Evolutionary conservation across 2,888 invertebrate species (phyloP).

Genomic region (Xestia xanthographa): DNA sequence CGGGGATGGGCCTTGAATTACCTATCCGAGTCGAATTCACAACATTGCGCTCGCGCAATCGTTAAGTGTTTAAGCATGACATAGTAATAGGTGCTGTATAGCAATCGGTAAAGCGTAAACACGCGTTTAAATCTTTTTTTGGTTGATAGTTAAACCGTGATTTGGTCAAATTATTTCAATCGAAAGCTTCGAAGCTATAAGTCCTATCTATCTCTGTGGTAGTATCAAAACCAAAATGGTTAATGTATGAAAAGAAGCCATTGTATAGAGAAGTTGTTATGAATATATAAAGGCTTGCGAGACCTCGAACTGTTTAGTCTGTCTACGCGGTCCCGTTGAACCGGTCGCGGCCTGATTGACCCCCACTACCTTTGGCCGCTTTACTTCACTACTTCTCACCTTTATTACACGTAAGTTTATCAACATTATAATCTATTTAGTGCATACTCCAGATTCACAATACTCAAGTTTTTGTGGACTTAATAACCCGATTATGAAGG

Average conservation of each 20-base stretch:
- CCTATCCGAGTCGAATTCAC: constrained; percentile 81
- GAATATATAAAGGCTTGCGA: constrained; percentile 84
- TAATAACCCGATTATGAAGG: constrained; percentile 1
- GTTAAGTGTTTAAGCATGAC: constrained; percentile 69
- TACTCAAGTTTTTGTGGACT: constrained; percentile 33
- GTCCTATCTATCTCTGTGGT: not conserved
- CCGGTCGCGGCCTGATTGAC: constrained; percentile 81
- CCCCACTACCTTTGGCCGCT: constrained; percentile 61
- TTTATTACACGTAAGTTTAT: constrained; percentile 78
- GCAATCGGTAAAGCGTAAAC: constrained; percentile 48
- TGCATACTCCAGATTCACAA: constrained; percentile 42
- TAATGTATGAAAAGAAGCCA: constrained; percentile 51
- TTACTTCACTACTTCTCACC: constrained; percentile 58
- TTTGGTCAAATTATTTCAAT: constrained; percentile 13
- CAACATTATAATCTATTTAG: constrained; percentile 47
- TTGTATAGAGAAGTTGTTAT: constrained; percentile 74
- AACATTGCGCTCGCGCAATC: constrained; percentile 75
- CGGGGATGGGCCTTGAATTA: constrained; percentile 85
- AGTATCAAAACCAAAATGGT: constrained; percentile 29
- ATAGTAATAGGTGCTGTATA: constrained; percentile 64
- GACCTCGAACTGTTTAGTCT: constrained; percentile 87
- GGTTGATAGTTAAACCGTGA: not conserved
- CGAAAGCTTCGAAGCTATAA: constrained; percentile 9
- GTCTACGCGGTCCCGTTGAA: constrained; percentile 79
- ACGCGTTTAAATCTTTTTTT: constrained; percentile 25